These are phyloP conservation scores for Cephalopholis sonnerati DNA, from an alignment of 2,113 vertebrate genomes.

Conservation along the genomic window DNA sequence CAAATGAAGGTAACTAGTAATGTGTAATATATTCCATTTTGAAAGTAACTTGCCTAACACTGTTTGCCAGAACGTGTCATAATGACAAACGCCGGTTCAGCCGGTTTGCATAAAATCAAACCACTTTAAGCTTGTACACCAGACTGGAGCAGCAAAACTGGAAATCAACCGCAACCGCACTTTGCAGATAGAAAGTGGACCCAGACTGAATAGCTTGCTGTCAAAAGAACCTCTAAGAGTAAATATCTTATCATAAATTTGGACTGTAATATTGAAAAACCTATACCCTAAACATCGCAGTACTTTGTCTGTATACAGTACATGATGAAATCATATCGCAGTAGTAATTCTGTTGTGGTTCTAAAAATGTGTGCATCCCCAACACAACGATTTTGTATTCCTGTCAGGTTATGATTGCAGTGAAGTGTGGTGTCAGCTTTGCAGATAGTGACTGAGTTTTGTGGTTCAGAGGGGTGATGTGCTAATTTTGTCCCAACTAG, in stretches of 20 bases:
- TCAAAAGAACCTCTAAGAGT: neutral
- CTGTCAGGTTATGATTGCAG: slow-evolving; percentile 13
- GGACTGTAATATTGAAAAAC: neutral
- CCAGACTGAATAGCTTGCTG: neutral
- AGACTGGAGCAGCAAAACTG: too few species aligned
- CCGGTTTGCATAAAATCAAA: too few species aligned
- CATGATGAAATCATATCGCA: neutral
- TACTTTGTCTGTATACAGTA: neutral
- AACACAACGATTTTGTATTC: slow-evolving; percentile 2
- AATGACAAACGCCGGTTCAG: too few species aligned
- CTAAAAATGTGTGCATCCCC: neutral
- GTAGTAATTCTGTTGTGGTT: neutral
- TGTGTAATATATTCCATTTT: too few species aligned
- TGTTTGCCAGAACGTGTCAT: too few species aligned
- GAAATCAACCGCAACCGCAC: too few species aligned
- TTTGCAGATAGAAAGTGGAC: neutral
- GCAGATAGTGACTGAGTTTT: slow-evolving; percentile 22
- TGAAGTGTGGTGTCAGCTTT: slow-evolving; percentile 15
- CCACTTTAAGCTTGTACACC: too few species aligned
- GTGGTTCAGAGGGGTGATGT: neutral
- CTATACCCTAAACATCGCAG: too few species aligned
- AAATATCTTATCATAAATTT: neutral
- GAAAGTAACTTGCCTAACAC: too few species aligned
- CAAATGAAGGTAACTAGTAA: too few species aligned
- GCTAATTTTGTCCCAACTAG: slow-evolving; percentile 39